phyloP scores from a whole-genome alignment of 2,797 vertebrate genomes.

The Clarias fuscus region DNA sequence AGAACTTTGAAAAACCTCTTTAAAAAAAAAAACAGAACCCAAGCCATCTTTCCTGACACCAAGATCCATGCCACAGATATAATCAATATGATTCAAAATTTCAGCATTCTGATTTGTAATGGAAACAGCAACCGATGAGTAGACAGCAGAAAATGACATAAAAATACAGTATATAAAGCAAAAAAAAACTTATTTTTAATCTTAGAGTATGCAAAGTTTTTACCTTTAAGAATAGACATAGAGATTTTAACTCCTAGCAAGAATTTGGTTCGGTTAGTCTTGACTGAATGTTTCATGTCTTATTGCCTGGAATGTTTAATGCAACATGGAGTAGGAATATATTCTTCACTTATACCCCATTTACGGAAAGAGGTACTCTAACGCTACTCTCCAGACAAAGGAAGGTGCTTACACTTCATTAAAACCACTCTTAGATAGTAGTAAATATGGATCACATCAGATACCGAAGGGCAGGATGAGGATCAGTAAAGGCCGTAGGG shows the following conservation, averaged over 20 bases:
- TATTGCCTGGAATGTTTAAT: background rate
- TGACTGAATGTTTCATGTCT: background rate
- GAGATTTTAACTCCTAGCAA: background rate
- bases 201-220: background rate
- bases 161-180: background rate
- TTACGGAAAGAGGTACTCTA: slow-evolving; percentile 12
- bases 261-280: background rate
- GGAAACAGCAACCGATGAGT: background rate
- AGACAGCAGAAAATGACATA: background rate
- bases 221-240: background rate
- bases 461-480: slow-evolving; percentile 33
- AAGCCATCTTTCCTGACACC: background rate
- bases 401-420: slow-evolving; percentile 13
- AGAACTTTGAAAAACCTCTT: too few relatives aligned
- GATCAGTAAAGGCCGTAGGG: slow-evolving; percentile 45
- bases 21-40: background rate
- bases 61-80: background rate
- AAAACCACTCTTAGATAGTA: background rate
- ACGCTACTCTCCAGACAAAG: slow-evolving; percentile 14
- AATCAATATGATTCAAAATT: background rate
- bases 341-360: slow-evolving; percentile 22
- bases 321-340: background rate
- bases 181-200: background rate
- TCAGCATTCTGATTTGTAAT: background rate
- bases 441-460: slow-evolving; percentile 29